phyloP scores from a whole-genome alignment of 2,113 vertebrate species.

The Motacilla tschutschensis region DNA sequence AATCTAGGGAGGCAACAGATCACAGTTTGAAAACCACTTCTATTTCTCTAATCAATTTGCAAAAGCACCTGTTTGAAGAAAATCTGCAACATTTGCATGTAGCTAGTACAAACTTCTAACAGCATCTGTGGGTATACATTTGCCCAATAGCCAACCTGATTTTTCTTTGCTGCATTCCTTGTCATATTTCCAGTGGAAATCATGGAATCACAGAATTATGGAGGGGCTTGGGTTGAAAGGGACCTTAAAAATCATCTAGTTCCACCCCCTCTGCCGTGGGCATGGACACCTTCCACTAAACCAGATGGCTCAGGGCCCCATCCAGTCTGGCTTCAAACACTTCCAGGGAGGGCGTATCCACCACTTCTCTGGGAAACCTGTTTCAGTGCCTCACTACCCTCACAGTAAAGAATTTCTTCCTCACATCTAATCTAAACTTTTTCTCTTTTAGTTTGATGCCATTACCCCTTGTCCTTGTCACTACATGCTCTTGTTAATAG shows the following conservation, averaged over 20 bases:
- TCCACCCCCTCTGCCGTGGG: rapidly evolving
- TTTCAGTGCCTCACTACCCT: not conserved
- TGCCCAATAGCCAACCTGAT: not conserved
- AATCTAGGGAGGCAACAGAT: not conserved
- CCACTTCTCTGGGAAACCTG: not conserved
- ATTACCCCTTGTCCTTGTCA: not conserved
- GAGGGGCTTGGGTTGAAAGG: not conserved
- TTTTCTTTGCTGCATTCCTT: not conserved
- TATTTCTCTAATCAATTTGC: not conserved
- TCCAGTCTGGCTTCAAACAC: not conserved
- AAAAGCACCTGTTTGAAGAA: not conserved
- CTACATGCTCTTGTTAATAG: not conserved
- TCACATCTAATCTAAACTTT: not conserved
- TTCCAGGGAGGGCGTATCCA: not conserved
- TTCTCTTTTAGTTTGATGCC: rapidly evolving
- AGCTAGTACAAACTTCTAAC: not conserved
- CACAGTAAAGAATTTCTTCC: not conserved
- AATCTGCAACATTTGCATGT: not conserved
- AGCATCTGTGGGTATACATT: not conserved
- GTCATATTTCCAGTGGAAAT: not conserved
- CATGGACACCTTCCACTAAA: not conserved
- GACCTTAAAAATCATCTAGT: not conserved
- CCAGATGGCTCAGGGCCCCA: too few species aligned
- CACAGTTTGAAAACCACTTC: not conserved
- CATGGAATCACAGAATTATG: not conserved